These are phyloP conservation scores for Athalia rosae DNA, from an alignment of 2,888 invertebrate genomes.

Conservation along the genomic window DNA sequence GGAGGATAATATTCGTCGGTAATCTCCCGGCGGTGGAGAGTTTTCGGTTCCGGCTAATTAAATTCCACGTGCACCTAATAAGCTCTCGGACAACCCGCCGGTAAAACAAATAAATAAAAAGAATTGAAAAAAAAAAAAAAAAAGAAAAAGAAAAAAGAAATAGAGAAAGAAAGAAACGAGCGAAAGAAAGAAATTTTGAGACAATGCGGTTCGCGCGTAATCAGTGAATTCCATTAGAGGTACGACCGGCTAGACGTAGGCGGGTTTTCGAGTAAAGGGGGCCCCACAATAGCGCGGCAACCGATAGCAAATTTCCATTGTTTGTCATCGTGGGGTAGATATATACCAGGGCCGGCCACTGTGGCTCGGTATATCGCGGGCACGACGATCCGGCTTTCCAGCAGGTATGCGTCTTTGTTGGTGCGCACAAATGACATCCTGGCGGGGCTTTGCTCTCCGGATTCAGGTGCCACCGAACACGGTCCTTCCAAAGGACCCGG, in stretches of 20 bases:
- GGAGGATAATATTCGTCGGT: constrained; percentile 24
- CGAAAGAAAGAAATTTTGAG: neutral
- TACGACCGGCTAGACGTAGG: neutral
- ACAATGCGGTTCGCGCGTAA: constrained; percentile 33
- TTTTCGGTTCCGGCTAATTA: constrained; percentile 34
- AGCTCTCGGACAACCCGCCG: neutral
- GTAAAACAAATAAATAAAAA: neutral
- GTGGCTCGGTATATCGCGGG: constrained; percentile 3
- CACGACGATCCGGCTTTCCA: constrained; percentile 6
- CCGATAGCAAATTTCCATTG: constrained; percentile 43
- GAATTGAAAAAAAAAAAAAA: neutral
- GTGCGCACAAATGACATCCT: constrained; percentile 34
- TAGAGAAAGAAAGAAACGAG: neutral
- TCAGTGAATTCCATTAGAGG: constrained; percentile 32
- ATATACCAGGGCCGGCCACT: neutral
- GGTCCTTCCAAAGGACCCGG: neutral
- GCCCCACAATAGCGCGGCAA: constrained; percentile 30
- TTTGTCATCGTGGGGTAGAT: constrained; percentile 29
- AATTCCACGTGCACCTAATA: constrained; percentile 36
- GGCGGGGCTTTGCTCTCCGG: constrained; percentile 17
- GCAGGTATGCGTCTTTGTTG: constrained; percentile 36
- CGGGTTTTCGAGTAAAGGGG: neutral
- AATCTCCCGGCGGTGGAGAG: constrained; percentile 10
- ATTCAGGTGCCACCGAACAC: constrained; percentile 38
- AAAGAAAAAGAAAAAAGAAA: neutral